Evolutionary conservation across 64 coral and sea anemone species (phyloP).

Genomic region (Acropora tenuis): DNA sequence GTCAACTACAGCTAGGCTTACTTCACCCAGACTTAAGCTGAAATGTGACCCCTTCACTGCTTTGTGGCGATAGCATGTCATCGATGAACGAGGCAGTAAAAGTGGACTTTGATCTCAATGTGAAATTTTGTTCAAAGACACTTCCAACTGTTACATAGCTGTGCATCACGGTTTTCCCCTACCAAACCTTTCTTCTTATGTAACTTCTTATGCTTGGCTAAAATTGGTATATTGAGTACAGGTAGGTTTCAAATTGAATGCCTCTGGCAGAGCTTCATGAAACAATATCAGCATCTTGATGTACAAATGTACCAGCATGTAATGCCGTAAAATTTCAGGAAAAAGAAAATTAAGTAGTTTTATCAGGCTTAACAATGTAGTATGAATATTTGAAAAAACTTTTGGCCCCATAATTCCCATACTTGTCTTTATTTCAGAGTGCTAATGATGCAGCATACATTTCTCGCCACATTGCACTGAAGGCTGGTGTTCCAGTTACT

Average conservation of each 20-base stretch:
- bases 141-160: too few relatives aligned
- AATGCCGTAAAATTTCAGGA: neutral
- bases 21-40: neutral
- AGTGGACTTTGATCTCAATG: neutral
- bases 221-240: too few relatives aligned
- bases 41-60: neutral
- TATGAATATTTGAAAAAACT: too few relatives aligned
- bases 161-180: too few relatives aligned
- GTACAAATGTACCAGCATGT: too few relatives aligned
- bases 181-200: too few relatives aligned
- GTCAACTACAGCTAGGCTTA: neutral
- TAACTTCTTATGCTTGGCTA: too few relatives aligned
- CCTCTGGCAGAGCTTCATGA: too few relatives aligned
- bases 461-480: conserved; percentile 87
- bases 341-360: neutral
- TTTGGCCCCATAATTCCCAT: neutral
- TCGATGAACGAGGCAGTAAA: neutral
- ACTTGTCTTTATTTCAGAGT: conserved; percentile 30
- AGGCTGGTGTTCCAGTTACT: conserved; percentile 82
- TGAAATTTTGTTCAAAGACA: neutral
- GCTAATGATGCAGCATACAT: conserved; percentile 92
- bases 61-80: neutral
- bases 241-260: too few relatives aligned
- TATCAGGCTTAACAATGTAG: neutral
- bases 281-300: too few relatives aligned